Conservation (phyloP, 2,888 invertebrate species). For the Tinea semifulvella region DNA sequence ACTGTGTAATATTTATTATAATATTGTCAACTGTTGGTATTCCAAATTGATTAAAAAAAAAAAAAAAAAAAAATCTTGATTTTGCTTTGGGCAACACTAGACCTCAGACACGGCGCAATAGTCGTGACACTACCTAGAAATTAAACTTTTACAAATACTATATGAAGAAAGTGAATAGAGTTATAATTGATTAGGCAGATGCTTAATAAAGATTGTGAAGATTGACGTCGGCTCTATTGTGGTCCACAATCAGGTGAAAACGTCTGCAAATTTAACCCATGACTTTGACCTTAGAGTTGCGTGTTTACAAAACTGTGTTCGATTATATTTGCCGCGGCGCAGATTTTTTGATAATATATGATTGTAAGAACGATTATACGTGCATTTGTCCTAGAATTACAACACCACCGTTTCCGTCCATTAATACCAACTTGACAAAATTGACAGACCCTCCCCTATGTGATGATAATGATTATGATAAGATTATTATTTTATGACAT, state of each 20-base stretch:
- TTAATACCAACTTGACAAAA: too few relatives aligned
- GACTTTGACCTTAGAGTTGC: slow-evolving; percentile 12
- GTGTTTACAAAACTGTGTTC: neutral
- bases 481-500: too few relatives aligned
- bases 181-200: neutral
- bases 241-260: slow-evolving; percentile 8
- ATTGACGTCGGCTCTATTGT: neutral
- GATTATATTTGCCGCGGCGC: neutral
- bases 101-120: too few relatives aligned
- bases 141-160: neutral
- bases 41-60: neutral
- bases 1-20: too few relatives aligned
- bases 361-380: too few relatives aligned
- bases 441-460: too few relatives aligned
- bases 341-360: too few relatives aligned
- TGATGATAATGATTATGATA: too few relatives aligned
- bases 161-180: neutral
- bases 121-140: neutral
- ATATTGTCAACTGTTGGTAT: too few relatives aligned
- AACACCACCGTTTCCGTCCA: too few relatives aligned
- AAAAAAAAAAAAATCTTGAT: too few relatives aligned
- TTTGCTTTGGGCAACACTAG: neutral
- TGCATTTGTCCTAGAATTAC: too few relatives aligned
- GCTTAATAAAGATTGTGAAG: neutral
- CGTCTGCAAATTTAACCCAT: slow-evolving; percentile 1